Evolutionary conservation across 2,113 vertebrate species (phyloP).

Genomic region (Spea bombifrons): DNA sequence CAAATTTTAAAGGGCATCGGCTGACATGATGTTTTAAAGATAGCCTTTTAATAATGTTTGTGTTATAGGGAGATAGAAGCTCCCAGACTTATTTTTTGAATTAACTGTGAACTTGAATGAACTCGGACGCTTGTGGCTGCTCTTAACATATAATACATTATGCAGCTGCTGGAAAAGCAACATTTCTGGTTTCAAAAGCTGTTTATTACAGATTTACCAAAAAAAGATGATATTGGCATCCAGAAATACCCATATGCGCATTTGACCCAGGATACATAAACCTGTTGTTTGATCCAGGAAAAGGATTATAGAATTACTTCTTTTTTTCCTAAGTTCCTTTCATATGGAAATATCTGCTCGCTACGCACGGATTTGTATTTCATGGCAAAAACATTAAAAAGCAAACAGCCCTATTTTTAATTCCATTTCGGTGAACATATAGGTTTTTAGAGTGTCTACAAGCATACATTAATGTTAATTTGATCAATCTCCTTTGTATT

Average conservation of each 20-base stretch:
- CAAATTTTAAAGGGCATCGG: neutral
- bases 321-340: constrained; percentile 65
- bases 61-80: constrained; percentile 47
- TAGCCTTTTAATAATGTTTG: constrained; percentile 46
- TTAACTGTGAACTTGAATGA: constrained; percentile 67
- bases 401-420: constrained; percentile 69
- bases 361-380: constrained; percentile 66
- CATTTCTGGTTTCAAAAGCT: constrained; percentile 62
- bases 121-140: constrained; percentile 52
- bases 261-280: constrained; percentile 73
- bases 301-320: constrained; percentile 69
- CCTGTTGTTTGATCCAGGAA: constrained; percentile 71
- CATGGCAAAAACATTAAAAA: constrained; percentile 63
- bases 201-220: constrained; percentile 61
- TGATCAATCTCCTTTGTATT: constrained; percentile 74
- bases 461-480: constrained; percentile 76
- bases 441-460: constrained; percentile 73
- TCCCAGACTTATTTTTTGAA: constrained; percentile 56
- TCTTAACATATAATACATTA: constrained; percentile 59
- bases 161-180: constrained; percentile 67
- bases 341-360: constrained; percentile 79
- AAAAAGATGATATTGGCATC: constrained; percentile 60
- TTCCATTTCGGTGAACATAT: constrained; percentile 71
- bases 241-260: constrained; percentile 69
- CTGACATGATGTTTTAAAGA: constrained; percentile 13